Base-by-base conservation (phyloP, 2,797 vertebrate genomes). In the Poecilia velifera region DNA sequence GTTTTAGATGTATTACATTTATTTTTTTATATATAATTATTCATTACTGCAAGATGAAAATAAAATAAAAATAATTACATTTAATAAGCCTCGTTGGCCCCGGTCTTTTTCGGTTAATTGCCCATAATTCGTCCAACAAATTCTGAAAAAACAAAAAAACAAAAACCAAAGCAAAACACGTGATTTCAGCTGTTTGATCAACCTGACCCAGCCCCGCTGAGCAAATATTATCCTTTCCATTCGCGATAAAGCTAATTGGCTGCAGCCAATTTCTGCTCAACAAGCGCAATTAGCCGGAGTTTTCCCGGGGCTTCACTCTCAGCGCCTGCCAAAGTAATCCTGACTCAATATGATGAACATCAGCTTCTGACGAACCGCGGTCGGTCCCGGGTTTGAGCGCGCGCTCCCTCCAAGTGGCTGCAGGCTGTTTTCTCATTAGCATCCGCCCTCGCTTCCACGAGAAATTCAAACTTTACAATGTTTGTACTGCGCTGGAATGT, bases 161-260 rank as follows among this genome's bases (percentile, higher is more conserved):
- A 53, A 49, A 73, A 53, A 53, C 20, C 20, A 53, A 22, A 47
- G 14, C 75, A 73, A 20, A 49, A n/a, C 73, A 68, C 75, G 47
- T 59, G 25, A 79, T 4, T 49, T 0, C 36, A 49, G 53, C 74
- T 79, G 57, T 87, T 82, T 82, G 85, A 83, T 90, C 74, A 78
- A 36, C 53, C 57, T n/a, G 80, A 88, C 87, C 25, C 41, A 77
- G 74, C 1, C 43, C 72, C 41, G 12, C 72, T 68, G 36, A 77
- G 80, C 83, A 92, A 93, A 94, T 91, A 91, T 91, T 92, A 77
- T 89, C 62, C 14, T 86, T 92, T 83, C 87, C 74, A 62, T 78
- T 77, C 46, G 71, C 85, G 81, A 87, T 85, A 77, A 87, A 88
- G 64, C 20, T 86, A 89, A 92, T 90, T 86, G 82, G 79, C 85